These are phyloP conservation scores for Pagetopsis macropterus DNA, from an alignment of 2,797 vertebrate genomes.

Conservation along the genomic window DNA sequence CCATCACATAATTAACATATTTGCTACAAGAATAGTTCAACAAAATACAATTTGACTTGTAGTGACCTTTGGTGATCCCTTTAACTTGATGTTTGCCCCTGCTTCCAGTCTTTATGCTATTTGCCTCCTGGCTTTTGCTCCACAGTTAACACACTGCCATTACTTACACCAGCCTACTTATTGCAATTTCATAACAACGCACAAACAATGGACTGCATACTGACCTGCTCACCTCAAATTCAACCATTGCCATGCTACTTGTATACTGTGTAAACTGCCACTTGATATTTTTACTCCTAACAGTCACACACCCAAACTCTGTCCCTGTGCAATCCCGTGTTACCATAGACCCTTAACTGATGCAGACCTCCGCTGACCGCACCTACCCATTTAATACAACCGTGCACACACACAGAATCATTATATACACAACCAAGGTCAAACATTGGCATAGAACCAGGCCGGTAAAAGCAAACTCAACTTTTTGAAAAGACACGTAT, in stretches of 20 bases:
- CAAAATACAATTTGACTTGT: too few relatives aligned
- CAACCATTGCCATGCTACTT: slow-evolving; percentile 26
- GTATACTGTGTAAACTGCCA: slow-evolving; percentile 33
- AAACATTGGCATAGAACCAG: slow-evolving; percentile 42
- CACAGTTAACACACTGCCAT: background rate
- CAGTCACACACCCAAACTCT: slow-evolving; percentile 31
- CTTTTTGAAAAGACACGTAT: slow-evolving; percentile 59
- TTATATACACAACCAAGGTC: slow-evolving; percentile 62
- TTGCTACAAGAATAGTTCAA: background rate
- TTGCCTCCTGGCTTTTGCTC: background rate
- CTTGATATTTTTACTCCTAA: slow-evolving; percentile 42
- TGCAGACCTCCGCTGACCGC: slow-evolving; percentile 48
- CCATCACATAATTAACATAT: background rate
- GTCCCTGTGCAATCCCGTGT: slow-evolving; percentile 56
- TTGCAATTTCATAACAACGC: background rate
- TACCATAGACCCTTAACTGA: slow-evolving; percentile 48
- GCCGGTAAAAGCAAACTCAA: slow-evolving; percentile 36
- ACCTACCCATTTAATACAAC: slow-evolving; percentile 53
- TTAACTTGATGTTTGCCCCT: background rate
- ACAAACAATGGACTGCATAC: background rate
- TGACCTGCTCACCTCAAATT: slow-evolving; percentile 24
- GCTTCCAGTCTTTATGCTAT: slow-evolving; percentile 9
- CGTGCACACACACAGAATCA: slow-evolving; percentile 26
- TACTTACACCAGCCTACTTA: background rate
- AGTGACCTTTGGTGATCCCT: background rate